These are phyloP conservation scores for Watsonalla cultraria DNA, from an alignment of 2,888 invertebrate genomes.

Conservation along the genomic window DNA sequence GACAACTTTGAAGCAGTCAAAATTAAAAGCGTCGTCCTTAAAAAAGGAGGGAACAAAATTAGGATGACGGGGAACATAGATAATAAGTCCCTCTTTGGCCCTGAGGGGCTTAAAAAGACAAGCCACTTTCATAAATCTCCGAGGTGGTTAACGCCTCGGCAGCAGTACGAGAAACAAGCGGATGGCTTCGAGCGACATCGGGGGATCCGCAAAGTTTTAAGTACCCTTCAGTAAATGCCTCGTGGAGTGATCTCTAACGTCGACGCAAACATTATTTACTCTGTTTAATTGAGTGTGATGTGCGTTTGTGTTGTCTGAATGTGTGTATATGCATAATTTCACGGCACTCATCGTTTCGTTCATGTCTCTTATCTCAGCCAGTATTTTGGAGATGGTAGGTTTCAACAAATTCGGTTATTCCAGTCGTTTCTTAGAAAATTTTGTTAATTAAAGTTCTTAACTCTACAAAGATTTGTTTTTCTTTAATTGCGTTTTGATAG, in stretches of 20 bases:
- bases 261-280: conserved; percentile 48
- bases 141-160: conserved; percentile 64
- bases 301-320: conserved; percentile 23
- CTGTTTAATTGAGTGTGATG: conserved; percentile 39
- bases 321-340: conserved; percentile 16
- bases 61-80: conserved; percentile 49
- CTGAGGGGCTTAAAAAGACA: conserved; percentile 56
- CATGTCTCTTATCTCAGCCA: no score
- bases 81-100: conserved; percentile 54
- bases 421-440: no score
- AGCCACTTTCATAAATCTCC: conserved; percentile 63
- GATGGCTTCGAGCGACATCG: conserved; percentile 50
- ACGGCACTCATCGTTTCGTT: no score
- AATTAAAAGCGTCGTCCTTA: conserved; percentile 41
- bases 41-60: conserved; percentile 48
- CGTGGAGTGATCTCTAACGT: conserved; percentile 49
- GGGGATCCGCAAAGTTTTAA: conserved; percentile 54
- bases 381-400: no score
- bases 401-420: conserved; percentile 11
- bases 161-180: conserved; percentile 57
- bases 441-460: no score
- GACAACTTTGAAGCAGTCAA: conserved; percentile 36
- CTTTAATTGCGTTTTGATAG: no score
- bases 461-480: no score
- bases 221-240: conserved; percentile 57